Evolutionary conservation across 2,797 vertebrate genomes (phyloP), one percentile per base, ranked within the genome.

Genomic region (Merluccius polli): DNA sequence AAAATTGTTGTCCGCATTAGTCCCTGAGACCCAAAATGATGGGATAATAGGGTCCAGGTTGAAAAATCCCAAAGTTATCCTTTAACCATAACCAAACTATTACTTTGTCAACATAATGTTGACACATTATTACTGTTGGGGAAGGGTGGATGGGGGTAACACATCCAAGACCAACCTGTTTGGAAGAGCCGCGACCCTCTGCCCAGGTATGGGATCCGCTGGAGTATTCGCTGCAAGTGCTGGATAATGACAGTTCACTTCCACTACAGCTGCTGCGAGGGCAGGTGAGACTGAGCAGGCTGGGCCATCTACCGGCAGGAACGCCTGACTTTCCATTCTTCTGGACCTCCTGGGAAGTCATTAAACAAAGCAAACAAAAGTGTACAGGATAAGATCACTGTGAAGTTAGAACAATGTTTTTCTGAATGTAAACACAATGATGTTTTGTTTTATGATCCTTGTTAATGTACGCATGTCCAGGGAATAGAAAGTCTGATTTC

Each of bases 161-260:
- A 48, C 33, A 35, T 35, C 21, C 24, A 8, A 75, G 65, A 74
- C 69, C 5, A 3, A 96, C 96, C 93, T 92, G 95, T 89, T 94
- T 95, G 79, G 94, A 94, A 79, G 87, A 90, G 75, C 93, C 93
- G 75, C 93, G 95, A 70, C 94, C 94, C 41, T 96, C 95, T 13
- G 95, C 95, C 95, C 96, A 96, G 0, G 95, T 95, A 78, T 92
- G 94, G 79, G 95, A 97, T 70, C 95, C 91, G 24, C 95, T 96
- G 85, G 96, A 97, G 89, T 94, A 94, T 86, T 96, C 95, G 35
- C 95, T 97, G 81, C 95, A 95, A 84, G 93, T 93, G 78, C 95
- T 96, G 30, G 96, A 96, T 59, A 96, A 89, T 18, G 96, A 96
- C 31, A 95, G 91, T 65, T 97, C 96, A 72, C 96, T 96, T 87